Conservation (phyloP, 37 sponge, comb jelly and placozoan genomes). For the Amphimedon queenslandica region DNA sequence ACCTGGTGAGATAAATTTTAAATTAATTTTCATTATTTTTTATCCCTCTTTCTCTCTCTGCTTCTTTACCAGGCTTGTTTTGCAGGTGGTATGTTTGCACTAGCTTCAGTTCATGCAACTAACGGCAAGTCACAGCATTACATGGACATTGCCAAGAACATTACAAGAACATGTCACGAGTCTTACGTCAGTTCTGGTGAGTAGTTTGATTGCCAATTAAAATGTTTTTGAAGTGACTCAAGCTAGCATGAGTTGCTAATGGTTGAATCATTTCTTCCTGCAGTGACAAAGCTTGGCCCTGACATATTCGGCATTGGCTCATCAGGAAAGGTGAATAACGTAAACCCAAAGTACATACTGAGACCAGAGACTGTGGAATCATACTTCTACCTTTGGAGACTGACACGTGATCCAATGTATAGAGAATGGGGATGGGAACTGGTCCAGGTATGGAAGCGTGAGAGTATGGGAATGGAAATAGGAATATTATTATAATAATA, state of each 20-base stretch:
- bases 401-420: slow-evolving; percentile 83
- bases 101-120: slow-evolving; percentile 48
- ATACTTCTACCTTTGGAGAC: slow-evolving; percentile 84
- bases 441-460: slow-evolving; percentile 74
- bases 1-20: slow-evolving; percentile 80
- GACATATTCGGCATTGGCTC: slow-evolving; percentile 66
- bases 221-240: too few relatives aligned
- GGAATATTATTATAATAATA: too few relatives aligned
- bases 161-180: slow-evolving; percentile 74
- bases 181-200: slow-evolving; percentile 63
- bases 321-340: slow-evolving; percentile 8
- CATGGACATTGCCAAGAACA: slow-evolving; percentile 56
- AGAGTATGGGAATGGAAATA: too few relatives aligned
- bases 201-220: too few relatives aligned
- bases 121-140: slow-evolving; percentile 41
- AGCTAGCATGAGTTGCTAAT: too few relatives aligned
- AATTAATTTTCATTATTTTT: too few relatives aligned
- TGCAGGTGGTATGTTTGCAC: slow-evolving; percentile 84
- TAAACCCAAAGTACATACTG: slow-evolving; percentile 73
- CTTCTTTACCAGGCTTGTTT: slow-evolving; percentile 72
- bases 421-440: slow-evolving; percentile 93
- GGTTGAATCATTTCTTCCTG: too few relatives aligned
- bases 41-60: too few relatives aligned
- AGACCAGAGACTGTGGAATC: slow-evolving; percentile 87
- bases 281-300: slow-evolving; percentile 86